phyloP scores from a whole-genome alignment of 1,140 invertebrate species.

The Bombus soroeensis region DNA sequence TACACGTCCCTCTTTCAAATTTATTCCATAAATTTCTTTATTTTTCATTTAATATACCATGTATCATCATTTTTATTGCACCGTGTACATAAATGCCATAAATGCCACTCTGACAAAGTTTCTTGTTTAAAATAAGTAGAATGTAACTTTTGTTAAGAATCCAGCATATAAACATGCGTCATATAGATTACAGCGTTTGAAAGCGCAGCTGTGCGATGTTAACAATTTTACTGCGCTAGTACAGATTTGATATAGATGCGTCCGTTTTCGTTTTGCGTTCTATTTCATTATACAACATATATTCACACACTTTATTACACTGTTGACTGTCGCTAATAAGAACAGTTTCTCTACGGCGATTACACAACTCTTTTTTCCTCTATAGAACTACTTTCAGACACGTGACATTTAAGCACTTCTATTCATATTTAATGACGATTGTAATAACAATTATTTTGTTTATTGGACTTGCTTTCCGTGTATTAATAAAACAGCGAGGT shows the following conservation, averaged over 20 bases:
- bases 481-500: neutral
- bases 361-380: neutral
- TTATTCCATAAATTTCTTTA: neutral
- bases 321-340: constrained; percentile 15
- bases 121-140: neutral
- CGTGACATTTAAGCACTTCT: constrained; percentile 23
- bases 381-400: constrained; percentile 16
- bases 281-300: constrained; percentile 26
- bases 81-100: neutral
- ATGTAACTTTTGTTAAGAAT: neutral
- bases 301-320: constrained; percentile 28
- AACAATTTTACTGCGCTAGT: constrained; percentile 29
- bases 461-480: neutral
- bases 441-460: neutral
- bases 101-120: neutral
- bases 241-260: neutral
- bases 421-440: constrained; percentile 6
- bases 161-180: neutral
- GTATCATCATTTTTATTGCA: neutral
- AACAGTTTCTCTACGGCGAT: constrained; percentile 10
- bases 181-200: neutral
- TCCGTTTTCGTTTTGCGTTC: neutral
- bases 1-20: neutral
- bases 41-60: neutral
- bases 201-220: constrained; percentile 5